These are phyloP conservation scores for Chionis minor DNA, from an alignment of 2,113 vertebrate species.

Conservation along the genomic window DNA sequence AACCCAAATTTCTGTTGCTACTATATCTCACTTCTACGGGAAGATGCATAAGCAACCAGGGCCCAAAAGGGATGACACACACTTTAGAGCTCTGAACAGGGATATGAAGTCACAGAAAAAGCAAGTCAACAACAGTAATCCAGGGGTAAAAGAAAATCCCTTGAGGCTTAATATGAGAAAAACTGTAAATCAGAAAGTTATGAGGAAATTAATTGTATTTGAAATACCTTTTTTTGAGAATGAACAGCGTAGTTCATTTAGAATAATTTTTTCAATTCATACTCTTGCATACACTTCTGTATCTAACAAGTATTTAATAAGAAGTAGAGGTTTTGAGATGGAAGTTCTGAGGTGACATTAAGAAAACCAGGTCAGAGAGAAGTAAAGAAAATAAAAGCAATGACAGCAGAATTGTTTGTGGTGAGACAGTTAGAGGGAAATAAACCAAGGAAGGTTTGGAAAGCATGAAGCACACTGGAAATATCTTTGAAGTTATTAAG, in stretches of 20 bases:
- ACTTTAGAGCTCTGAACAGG: neutral
- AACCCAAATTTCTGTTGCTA: neutral
- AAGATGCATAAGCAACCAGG: neutral
- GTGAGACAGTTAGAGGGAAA: neutral
- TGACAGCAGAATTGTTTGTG: neutral
- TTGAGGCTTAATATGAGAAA: neutral
- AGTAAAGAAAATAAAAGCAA: neutral
- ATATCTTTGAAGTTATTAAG: neutral
- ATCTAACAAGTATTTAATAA: neutral
- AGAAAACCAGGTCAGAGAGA: neutral
- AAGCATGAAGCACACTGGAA: constrained; percentile 5
- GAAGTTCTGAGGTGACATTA: neutral
- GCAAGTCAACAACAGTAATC: neutral
- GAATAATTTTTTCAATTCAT: neutral
- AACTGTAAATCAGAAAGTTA: neutral
- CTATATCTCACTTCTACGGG: neutral
- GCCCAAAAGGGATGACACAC: neutral
- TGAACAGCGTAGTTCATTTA: neutral
- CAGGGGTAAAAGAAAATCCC: neutral
- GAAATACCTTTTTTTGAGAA: neutral
- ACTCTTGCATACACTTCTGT: neutral
- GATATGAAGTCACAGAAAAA: neutral
- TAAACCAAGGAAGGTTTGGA: neutral
- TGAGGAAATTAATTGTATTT: neutral
- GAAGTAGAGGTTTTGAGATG: neutral